Evolutionary conservation across 2,888 invertebrate genomes (phyloP).

Genomic region (Argyresthia albistria): DNA sequence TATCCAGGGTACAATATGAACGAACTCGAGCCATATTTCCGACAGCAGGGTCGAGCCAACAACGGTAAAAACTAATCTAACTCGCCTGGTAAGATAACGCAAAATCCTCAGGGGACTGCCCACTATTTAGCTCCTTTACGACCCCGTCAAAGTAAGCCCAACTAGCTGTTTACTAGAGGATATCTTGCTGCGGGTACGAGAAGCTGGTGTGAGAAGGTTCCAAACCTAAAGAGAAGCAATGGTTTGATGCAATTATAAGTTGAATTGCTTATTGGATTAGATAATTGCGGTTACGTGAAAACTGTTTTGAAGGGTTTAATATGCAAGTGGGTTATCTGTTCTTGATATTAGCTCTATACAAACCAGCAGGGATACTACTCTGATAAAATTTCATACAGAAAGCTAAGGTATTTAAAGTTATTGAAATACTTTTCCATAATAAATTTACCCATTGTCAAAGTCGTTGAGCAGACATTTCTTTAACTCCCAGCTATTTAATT

Average conservation of each 20-base stretch:
- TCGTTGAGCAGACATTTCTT: too few relatives aligned
- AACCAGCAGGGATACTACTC: too few relatives aligned
- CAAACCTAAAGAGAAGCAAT: not conserved
- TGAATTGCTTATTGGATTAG: not conserved
- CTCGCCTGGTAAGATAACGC: slow-evolving; percentile 51
- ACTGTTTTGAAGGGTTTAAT: too few relatives aligned
- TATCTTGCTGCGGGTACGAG: slow-evolving; percentile 9
- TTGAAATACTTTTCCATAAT: too few relatives aligned
- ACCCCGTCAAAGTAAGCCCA: slow-evolving; percentile 32
- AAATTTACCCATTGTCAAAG: too few relatives aligned
- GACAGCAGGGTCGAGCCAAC: slow-evolving; percentile 38
- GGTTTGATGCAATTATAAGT: slow-evolving; percentile 20
- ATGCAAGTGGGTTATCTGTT: too few relatives aligned
- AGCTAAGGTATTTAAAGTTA: too few relatives aligned
- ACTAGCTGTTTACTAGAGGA: slow-evolving; percentile 23
- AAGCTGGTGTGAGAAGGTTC: slow-evolving; percentile 20
- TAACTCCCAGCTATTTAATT: too few relatives aligned
- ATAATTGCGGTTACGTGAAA: not conserved
- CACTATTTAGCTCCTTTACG: slow-evolving; percentile 42
- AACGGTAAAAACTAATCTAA: slow-evolving; percentile 55
- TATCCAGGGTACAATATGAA: not conserved
- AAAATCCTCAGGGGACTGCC: slow-evolving; percentile 37
- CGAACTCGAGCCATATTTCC: slow-evolving; percentile 24
- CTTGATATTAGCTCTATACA: too few relatives aligned
- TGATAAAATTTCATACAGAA: too few relatives aligned